Base-by-base conservation (phyloP, 2,888 invertebrate genomes). In the Congeria kusceri region DNA sequence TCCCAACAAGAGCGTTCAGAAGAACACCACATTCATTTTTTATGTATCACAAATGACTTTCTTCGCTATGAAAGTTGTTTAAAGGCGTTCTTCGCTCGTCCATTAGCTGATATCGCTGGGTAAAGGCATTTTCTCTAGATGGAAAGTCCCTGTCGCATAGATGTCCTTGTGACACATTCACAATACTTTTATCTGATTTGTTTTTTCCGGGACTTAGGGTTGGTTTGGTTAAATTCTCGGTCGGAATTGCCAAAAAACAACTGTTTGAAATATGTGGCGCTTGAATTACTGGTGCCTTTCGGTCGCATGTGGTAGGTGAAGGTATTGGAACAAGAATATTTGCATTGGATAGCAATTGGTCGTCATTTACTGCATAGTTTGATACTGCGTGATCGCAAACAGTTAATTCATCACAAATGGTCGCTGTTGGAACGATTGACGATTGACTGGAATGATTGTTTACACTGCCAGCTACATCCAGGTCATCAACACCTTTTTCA, bases 31-130 rank as follows among this genome's bases (percentile, higher is more conserved):
- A 44, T 44, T 44, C 9, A 44, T 44, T 44, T 23, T 20, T 44
- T 25, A 9, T 28, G 18, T 77, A 77, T 80, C 77, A 80, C 69
- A 80, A 80, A 59, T 80, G 80, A 66, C 80, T 80, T 29, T 80
- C 80, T 58, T 66, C 80, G 28, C 69, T 65, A n/a, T 68, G 74
- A 32, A 64, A 49, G n/a, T 46, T 47, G n/a, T 53, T 63, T 49
- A 70, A 25, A 13, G 76, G 70, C 53, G 76, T 69, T 66, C 76
- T 47, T 47, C 59, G 47, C 20, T 65, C 76, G 4, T 70, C 70
- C 5, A 56, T n/a, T 29, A 49, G 49, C 23, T 57, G 13, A 46
- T 27, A 13, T 53, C 53, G 23, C 20, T 23, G 23, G 11, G n/a
- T 23, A 53, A 53, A 25, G 53, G 53, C 25, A 25, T 53, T 53